phyloP scores from a whole-genome alignment of 2,113 vertebrate species.

The Lipophrys pholis region DNA sequence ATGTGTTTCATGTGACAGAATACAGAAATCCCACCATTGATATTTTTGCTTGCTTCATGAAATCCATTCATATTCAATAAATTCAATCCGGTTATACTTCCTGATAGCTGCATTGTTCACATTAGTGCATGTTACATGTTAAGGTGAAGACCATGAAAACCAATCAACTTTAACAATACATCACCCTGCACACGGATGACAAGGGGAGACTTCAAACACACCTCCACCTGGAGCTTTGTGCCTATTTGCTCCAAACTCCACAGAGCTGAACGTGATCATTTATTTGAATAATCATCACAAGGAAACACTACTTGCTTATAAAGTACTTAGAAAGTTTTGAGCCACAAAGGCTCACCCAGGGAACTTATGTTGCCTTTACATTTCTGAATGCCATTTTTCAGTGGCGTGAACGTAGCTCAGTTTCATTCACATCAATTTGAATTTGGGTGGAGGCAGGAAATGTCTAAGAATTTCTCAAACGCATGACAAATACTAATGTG shows the following conservation, averaged over 20 bases:
- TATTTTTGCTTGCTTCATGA: background rate
- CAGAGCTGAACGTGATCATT: background rate
- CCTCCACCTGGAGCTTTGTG: too few species aligned
- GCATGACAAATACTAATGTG: background rate
- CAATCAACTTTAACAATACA: too few species aligned
- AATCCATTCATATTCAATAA: too few species aligned
- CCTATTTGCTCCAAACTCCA: background rate
- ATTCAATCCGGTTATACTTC: too few species aligned
- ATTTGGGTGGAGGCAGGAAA: constrained; percentile 1
- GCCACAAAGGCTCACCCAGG: background rate
- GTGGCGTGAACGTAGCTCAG: background rate
- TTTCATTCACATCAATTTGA: constrained; percentile 9
- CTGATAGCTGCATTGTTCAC: too few species aligned
- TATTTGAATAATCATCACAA: constrained; percentile 22
- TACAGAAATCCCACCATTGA: background rate
- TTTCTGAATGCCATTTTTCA: background rate
- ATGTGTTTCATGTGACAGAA: background rate
- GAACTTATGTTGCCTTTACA: background rate
- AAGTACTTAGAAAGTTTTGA: constrained; percentile 1
- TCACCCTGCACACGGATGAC: too few species aligned
- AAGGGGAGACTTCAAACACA: too few species aligned
- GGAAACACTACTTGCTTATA: background rate
- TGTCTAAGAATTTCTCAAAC: background rate
- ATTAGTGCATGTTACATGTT: too few species aligned
- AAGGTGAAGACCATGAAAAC: too few species aligned